Percentiles rank a stretch among this genome's conserved stretches.
Evolutionary conservation across 2,113 vertebrate species (phyloP).

Genomic region (Phyllopteryx taeniolatus): DNA sequence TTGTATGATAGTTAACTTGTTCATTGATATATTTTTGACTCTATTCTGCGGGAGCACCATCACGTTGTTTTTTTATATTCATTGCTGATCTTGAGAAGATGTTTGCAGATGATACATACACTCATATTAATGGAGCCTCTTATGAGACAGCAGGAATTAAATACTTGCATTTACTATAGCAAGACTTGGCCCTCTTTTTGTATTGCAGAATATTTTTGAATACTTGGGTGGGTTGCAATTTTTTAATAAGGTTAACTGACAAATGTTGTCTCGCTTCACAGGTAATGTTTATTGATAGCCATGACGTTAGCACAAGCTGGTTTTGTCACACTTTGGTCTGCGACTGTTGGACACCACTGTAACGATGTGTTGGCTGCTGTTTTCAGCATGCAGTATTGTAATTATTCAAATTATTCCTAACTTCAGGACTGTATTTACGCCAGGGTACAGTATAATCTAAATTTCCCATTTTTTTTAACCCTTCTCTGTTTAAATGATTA

Average conservation of each 20-base stretch:
- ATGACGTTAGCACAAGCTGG: neutral
- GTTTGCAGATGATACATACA: neutral
- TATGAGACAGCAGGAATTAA: neutral
- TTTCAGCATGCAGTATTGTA: neutral
- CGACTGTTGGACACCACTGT: neutral
- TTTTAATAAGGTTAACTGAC: neutral
- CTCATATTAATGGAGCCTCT: neutral
- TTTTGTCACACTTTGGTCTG: neutral
- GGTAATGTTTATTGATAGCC: neutral
- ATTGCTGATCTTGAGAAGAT: neutral
- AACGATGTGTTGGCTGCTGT: neutral
- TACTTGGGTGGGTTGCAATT: neutral
- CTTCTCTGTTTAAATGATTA: too few species aligned
- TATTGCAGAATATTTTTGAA: neutral
- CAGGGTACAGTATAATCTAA: too few species aligned
- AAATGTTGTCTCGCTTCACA: neutral
- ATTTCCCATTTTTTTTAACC: too few species aligned
- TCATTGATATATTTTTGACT: neutral
- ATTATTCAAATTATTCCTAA: neutral
- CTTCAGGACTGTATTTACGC: too few species aligned
- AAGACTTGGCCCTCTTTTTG: neutral
- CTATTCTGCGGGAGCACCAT: neutral
- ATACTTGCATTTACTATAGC: neutral
- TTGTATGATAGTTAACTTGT: neutral
- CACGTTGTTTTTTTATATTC: neutral